Evolutionary conservation across 2,113 vertebrate genomes (phyloP).

Genomic region (Choloepus hoffmanni): DNA sequence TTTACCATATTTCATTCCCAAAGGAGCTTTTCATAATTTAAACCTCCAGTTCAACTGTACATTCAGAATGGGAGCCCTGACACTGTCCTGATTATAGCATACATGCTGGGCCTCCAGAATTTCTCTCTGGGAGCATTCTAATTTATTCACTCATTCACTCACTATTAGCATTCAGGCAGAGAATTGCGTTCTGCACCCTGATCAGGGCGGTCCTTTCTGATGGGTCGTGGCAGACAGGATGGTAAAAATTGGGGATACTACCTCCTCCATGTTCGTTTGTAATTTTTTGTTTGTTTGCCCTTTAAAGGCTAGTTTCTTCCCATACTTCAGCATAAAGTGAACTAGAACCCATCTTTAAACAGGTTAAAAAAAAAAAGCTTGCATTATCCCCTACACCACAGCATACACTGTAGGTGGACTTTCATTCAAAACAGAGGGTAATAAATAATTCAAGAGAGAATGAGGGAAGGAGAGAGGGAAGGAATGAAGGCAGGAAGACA

Average conservation of each 20-base stretch:
- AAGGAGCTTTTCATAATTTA: conserved; percentile 72
- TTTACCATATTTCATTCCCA: conserved; percentile 71
- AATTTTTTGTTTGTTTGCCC: neutral
- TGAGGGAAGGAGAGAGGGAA: neutral
- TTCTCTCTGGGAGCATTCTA: conserved; percentile 54
- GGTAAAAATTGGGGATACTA: neutral
- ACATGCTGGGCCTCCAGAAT: conserved; percentile 36
- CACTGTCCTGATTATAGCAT: conserved; percentile 42
- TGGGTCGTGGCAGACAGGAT: neutral
- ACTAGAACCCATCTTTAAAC: neutral
- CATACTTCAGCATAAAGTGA: neutral
- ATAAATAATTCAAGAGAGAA: neutral
- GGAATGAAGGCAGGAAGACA: neutral
- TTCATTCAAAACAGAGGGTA: neutral
- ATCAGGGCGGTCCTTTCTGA: neutral
- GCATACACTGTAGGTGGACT: neutral
- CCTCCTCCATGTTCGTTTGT: neutral
- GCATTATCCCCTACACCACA: neutral
- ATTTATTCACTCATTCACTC: conserved; percentile 62
- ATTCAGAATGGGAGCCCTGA: conserved; percentile 44
- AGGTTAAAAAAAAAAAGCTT: neutral
- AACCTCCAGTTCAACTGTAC: conserved; percentile 53
- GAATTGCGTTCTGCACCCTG: neutral
- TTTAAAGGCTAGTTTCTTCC: neutral
- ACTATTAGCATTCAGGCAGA: conserved; percentile 23